Conservation (phyloP, 2,797 vertebrate species). For the Channallabes apus region DNA sequence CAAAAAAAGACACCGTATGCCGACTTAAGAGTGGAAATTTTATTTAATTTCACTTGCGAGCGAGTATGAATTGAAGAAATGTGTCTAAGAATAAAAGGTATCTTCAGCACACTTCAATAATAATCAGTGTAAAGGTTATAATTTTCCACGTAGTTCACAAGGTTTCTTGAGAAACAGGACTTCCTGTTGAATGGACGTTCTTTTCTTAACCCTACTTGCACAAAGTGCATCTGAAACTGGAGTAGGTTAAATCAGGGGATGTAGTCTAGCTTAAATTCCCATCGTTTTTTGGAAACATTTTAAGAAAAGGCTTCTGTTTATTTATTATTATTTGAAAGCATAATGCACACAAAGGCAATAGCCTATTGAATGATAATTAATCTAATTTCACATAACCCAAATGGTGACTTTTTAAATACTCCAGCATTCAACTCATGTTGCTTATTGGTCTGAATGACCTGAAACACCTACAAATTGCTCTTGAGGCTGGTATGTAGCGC, state of each 20-base stretch:
- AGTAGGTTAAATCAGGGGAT: not conserved
- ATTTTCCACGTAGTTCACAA: not conserved
- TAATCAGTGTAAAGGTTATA: not conserved
- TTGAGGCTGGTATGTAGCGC: not conserved
- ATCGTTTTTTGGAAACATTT: not conserved
- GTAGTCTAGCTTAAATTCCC: too few relatives aligned
- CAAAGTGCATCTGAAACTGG: not conserved
- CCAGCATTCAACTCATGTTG: not conserved
- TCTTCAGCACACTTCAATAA: not conserved
- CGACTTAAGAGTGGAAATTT: slow-evolving; percentile 15
- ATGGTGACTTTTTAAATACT: not conserved
- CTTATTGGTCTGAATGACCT: not conserved
- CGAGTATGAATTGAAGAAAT: not conserved
- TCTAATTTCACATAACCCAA: not conserved
- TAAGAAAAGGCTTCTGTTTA: not conserved
- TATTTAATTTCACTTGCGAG: not conserved
- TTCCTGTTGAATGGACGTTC: not conserved
- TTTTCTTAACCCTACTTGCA: not conserved
- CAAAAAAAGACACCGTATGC: not conserved
- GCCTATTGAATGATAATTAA: not conserved
- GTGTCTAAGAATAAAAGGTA: not conserved
- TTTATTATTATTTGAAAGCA: not conserved
- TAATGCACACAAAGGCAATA: not conserved
- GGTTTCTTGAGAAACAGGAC: slow-evolving; percentile 3
- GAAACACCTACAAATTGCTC: not conserved